Conservation (phyloP, 2,888 invertebrate genomes). For the Leuctra nigra region DNA sequence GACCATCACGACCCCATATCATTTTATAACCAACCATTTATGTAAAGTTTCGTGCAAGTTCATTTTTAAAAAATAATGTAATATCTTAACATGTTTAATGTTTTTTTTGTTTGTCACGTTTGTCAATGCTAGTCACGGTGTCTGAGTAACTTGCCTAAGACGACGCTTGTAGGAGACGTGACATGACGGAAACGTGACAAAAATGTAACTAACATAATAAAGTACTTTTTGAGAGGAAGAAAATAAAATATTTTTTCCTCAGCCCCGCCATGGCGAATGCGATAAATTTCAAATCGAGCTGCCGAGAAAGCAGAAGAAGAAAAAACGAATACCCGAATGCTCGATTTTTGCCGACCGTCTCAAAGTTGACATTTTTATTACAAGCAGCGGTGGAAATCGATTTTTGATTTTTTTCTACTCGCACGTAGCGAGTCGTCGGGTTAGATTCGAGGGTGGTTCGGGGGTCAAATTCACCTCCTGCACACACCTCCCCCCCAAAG, state of each 20-base stretch:
- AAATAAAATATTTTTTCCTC: neutral
- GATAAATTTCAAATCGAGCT: neutral
- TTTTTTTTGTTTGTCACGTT: neutral
- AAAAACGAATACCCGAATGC: neutral
- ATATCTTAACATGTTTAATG: neutral
- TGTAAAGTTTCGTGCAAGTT: too few species aligned
- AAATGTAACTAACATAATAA: conserved; percentile 8
- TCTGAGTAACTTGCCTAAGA: neutral
- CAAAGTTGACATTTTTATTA: neutral
- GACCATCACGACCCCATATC: too few species aligned
- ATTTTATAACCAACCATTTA: too few species aligned
- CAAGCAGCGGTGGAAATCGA: neutral
- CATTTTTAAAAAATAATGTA: conserved; percentile 3
- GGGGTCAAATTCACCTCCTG: conserved; percentile 3
- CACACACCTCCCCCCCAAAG: too few species aligned
- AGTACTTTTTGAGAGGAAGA: neutral
- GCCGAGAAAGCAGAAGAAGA: neutral
- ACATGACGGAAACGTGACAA: neutral
- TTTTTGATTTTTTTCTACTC: neutral
- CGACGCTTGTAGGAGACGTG: too few species aligned
- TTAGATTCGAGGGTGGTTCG: too few species aligned
- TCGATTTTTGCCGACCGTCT: too few species aligned
- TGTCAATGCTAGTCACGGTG: neutral
- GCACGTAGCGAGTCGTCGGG: too few species aligned
- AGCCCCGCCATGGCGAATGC: neutral